These are phyloP conservation scores for Tetrax tetrax DNA, from an alignment of 2,113 vertebrate species.

Conservation along the genomic window DNA sequence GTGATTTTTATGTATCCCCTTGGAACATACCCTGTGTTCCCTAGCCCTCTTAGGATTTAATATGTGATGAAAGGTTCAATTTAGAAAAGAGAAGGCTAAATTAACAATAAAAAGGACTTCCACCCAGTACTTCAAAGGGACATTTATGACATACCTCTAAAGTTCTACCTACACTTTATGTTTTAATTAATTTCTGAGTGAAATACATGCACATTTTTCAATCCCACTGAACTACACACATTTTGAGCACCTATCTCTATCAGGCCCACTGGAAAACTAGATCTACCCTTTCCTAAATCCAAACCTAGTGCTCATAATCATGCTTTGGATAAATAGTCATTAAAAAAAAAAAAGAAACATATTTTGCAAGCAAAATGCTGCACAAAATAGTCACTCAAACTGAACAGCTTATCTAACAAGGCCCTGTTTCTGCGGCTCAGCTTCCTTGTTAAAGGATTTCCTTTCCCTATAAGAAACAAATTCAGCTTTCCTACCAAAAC, in stretches of 20 bases:
- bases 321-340: neutral
- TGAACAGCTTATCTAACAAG: neutral
- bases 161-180: neutral
- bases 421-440: neutral
- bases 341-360: neutral
- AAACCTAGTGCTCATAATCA: neutral
- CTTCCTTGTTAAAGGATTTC: neutral
- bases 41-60: neutral
- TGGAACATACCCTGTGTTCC: neutral
- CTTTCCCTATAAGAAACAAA: neutral
- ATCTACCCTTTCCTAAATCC: neutral
- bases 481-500: neutral
- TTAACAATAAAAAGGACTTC: slow-evolving; percentile 5
- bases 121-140: neutral
- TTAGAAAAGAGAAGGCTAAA: slow-evolving; percentile 23
- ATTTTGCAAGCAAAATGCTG: neutral
- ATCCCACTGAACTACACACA: neutral
- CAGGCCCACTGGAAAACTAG: neutral
- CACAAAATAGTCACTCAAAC: neutral
- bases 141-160: neutral
- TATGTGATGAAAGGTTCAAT: neutral
- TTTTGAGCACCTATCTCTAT: neutral
- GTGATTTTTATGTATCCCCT: neutral
- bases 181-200: slow-evolving; percentile 12
- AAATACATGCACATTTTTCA: neutral